phyloP scores from a whole-genome alignment of 1,140 invertebrate species.

The Probaryconus sp. region DNA sequence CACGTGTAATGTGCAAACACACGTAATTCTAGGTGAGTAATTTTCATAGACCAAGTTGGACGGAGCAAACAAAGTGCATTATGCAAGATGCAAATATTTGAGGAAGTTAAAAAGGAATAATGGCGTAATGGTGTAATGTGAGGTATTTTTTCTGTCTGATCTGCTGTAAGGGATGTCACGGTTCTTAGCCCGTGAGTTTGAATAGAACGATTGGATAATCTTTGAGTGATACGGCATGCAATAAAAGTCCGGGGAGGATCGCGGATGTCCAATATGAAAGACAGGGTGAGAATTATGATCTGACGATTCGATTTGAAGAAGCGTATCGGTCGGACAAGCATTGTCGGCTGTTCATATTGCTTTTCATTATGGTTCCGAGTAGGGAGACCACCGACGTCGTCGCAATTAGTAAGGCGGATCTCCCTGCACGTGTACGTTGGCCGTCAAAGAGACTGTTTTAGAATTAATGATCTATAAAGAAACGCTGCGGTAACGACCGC shows the following conservation, averaged over 20 bases:
- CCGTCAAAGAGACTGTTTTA: slow-evolving; percentile 65
- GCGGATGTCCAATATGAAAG: slow-evolving; percentile 41
- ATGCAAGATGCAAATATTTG: too few relatives aligned
- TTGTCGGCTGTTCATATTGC: slow-evolving; percentile 63
- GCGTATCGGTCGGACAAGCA: slow-evolving; percentile 54
- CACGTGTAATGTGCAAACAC: too few relatives aligned
- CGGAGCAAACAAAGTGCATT: too few relatives aligned
- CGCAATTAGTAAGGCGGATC: slow-evolving; percentile 66
- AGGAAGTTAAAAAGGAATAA: too few relatives aligned
- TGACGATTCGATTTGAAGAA: slow-evolving; percentile 60
- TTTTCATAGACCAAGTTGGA: too few relatives aligned
- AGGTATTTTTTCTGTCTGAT: too few relatives aligned
- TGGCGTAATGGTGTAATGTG: too few relatives aligned
- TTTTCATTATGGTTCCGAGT: slow-evolving; percentile 63
- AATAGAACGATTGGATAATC: too few relatives aligned
- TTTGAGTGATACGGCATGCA: slow-evolving; percentile 1
- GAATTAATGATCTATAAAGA: slow-evolving; percentile 67
- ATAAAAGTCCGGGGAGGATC: slow-evolving; percentile 4
- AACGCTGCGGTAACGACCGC: slow-evolving; percentile 62
- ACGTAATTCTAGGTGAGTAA: too few relatives aligned
- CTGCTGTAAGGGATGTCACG: too few relatives aligned
- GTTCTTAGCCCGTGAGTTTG: too few relatives aligned
- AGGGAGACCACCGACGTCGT: slow-evolving; percentile 59
- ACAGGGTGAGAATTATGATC: slow-evolving; percentile 63
- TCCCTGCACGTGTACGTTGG: slow-evolving; percentile 61